phyloP scores from a whole-genome alignment of 2,888 invertebrate genomes.

The Aphidius colemani region DNA sequence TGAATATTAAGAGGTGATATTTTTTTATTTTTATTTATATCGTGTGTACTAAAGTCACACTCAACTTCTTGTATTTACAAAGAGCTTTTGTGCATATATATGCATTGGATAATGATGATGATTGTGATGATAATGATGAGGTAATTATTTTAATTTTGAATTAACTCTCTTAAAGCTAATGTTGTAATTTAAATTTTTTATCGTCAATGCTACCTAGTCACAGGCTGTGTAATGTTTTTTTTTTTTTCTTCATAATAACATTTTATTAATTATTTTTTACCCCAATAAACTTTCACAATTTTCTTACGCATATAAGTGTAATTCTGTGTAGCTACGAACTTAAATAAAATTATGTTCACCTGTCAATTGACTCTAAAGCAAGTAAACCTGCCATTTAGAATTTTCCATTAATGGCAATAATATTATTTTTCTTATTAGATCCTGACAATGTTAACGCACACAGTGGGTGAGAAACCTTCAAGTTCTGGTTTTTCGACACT shows the following conservation, averaged over 20 bases:
- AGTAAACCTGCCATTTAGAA: conserved; percentile 34
- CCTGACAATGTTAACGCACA: conserved; percentile 12
- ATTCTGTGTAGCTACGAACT: conserved; percentile 49
- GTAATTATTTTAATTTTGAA: too few species aligned
- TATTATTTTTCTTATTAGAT: neutral
- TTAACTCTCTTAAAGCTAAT: too few species aligned
- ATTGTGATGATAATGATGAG: too few species aligned
- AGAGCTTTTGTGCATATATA: too few species aligned
- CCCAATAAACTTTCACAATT: conserved; percentile 3
- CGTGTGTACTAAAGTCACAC: conserved; percentile 27
- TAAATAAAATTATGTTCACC: conserved; percentile 44
- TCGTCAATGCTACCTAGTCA: too few species aligned
- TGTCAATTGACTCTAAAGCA: conserved; percentile 45
- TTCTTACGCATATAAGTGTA: conserved; percentile 45
- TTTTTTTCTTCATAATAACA: neutral
- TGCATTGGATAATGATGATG: too few species aligned
- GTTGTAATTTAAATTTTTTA: too few species aligned
- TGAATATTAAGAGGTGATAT: conserved; percentile 43
- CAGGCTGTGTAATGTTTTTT: neutral
- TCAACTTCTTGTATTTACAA: neutral
- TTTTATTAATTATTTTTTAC: neutral
- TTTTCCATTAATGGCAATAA: conserved; percentile 26
- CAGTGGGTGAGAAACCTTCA: conserved; percentile 18
- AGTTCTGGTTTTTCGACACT: conserved; percentile 29
- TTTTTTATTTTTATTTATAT: too few species aligned